phyloP scores from a whole-genome alignment of 2,888 invertebrate genomes.

The Galerucella pusilla region DNA sequence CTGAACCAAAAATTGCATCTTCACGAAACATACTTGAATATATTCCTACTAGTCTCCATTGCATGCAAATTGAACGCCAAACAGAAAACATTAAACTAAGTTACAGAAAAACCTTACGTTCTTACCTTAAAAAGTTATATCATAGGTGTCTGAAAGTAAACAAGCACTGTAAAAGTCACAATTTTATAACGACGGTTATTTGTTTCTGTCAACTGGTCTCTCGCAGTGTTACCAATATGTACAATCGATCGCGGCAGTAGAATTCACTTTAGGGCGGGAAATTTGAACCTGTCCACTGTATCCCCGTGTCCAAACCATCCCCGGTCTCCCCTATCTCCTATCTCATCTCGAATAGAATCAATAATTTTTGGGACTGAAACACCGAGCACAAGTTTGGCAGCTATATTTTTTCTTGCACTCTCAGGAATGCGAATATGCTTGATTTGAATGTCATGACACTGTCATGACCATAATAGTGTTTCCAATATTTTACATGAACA shows the following conservation, averaged over 20 bases:
- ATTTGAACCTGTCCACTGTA: too few relatives aligned
- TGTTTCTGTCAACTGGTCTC: constrained; percentile 21
- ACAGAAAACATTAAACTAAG: neutral
- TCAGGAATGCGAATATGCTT: constrained; percentile 16
- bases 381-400: constrained; percentile 14
- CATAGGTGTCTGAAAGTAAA: constrained; percentile 16
- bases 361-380: constrained; percentile 18
- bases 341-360: constrained; percentile 10
- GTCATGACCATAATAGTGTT: constrained; percentile 12
- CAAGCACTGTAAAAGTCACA: constrained; percentile 13
- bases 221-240: constrained; percentile 27
- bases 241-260: neutral
- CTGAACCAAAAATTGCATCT: too few relatives aligned
- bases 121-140: constrained; percentile 26
- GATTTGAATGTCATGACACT: constrained; percentile 14
- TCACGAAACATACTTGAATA: too few relatives aligned
- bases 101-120: constrained; percentile 13
- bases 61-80: neutral
- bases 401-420: constrained; percentile 18
- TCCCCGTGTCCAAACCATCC: too few relatives aligned
- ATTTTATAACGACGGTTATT: constrained; percentile 11
- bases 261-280: too few relatives aligned
- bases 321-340: neutral
- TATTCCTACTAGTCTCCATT: too few relatives aligned
- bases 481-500: constrained; percentile 18